Evolutionary conservation across 2,797 vertebrate species (phyloP).

Genomic region (Amblyopsis hoosieri): DNA sequence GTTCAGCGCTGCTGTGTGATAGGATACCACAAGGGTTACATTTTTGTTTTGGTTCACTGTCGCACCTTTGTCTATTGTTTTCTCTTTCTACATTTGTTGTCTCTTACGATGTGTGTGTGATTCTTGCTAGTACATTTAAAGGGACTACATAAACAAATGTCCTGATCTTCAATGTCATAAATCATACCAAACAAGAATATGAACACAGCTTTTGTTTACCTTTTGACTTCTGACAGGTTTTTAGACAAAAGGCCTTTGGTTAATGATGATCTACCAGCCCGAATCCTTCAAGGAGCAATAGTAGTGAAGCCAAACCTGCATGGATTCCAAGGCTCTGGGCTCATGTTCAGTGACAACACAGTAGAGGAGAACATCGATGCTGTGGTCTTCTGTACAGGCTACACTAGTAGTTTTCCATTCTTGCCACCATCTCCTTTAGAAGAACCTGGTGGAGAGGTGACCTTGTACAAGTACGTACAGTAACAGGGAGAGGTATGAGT

Average conservation of each 20-base stretch:
- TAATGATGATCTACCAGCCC: constrained; percentile 77
- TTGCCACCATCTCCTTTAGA: constrained; percentile 58
- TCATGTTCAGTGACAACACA: constrained; percentile 76
- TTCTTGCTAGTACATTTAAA: neutral
- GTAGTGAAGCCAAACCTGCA: constrained; percentile 73
- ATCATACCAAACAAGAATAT: neutral
- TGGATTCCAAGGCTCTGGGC: constrained; percentile 64
- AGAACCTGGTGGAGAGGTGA: constrained; percentile 50
- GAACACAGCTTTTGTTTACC: neutral
- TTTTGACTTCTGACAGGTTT: constrained; percentile 52
- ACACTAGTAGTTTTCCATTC: constrained; percentile 70
- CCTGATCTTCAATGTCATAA: neutral
- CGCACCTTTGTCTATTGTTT: neutral
- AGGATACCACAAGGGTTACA: neutral
- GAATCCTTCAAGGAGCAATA: constrained; percentile 74
- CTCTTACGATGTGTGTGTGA: neutral
- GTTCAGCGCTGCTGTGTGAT: neutral
- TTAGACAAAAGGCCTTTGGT: constrained; percentile 56
- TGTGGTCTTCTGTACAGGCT: constrained; percentile 82
- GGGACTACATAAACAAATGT: neutral
- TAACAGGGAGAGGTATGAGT: neutral
- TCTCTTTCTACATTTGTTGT: neutral
- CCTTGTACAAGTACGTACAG: constrained; percentile 72
- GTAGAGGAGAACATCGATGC: constrained; percentile 73
- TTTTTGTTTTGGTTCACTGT: neutral